These are phyloP conservation scores for Crotalus viridis DNA, from an alignment of 2,113 vertebrate species.

Conservation along the genomic window DNA sequence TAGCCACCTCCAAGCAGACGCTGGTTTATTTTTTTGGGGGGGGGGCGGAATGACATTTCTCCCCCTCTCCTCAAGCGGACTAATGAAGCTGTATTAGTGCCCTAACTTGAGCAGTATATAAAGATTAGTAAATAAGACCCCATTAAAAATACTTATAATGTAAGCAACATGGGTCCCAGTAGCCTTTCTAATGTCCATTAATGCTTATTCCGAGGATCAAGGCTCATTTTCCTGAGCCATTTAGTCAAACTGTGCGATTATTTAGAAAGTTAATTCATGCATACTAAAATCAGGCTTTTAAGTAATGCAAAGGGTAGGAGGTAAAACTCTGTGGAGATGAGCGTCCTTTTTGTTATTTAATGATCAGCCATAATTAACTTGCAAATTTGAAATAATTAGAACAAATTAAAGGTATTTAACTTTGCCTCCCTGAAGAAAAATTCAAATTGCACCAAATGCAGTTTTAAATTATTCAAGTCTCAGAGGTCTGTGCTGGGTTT, in stretches of 20 bases:
- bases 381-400: conserved; percentile 89
- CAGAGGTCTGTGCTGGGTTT: conserved; percentile 75
- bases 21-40: conserved; percentile 67
- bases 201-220: conserved; percentile 81
- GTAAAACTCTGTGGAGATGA: conserved; percentile 80
- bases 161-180: conserved; percentile 79
- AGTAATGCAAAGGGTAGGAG: conserved; percentile 83
- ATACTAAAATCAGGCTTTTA: conserved; percentile 83
- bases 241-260: conserved; percentile 83
- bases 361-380: conserved; percentile 87
- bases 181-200: conserved; percentile 83
- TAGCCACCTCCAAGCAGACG: conserved; percentile 67
- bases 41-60: conserved; percentile 64
- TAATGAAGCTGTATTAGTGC: conserved; percentile 71
- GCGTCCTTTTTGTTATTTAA: conserved; percentile 86
- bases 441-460: conserved; percentile 84
- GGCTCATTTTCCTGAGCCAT: conserved; percentile 82
- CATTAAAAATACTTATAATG: conserved; percentile 80
- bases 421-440: conserved; percentile 87
- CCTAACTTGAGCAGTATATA: conserved; percentile 75
- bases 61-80: conserved; percentile 61
- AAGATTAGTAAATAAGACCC: conserved; percentile 81
- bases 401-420: conserved; percentile 90
- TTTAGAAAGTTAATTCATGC: conserved; percentile 87
- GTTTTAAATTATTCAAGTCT: conserved; percentile 88